A percentile compares a stretch with the other conserved stretches of the same genome.
phyloP scores from a whole-genome alignment of 2,888 invertebrate species.

The Chrysolina americana region DNA sequence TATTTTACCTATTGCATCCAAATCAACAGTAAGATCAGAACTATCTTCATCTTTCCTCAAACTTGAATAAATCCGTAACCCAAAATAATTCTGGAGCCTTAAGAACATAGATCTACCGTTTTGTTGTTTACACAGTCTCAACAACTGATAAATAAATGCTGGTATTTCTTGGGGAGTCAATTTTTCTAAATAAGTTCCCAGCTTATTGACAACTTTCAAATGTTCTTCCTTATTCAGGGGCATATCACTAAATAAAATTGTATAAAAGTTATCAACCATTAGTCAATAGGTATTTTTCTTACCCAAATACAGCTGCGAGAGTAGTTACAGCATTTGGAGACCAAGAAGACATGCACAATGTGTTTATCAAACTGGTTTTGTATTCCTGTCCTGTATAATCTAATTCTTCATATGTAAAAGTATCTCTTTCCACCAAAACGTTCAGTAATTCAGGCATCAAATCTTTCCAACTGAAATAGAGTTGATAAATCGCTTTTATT shows the following conservation, averaged over 20 bases:
- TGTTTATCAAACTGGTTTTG: constrained; percentile 74
- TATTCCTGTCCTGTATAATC: constrained; percentile 75
- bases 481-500: background rate
- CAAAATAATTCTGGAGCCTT: constrained; percentile 66
- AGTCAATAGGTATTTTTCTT: constrained; percentile 52
- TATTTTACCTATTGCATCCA: constrained; percentile 63
- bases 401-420: constrained; percentile 73
- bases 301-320: constrained; percentile 80
- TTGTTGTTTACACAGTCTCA: constrained; percentile 73
- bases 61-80: constrained; percentile 60
- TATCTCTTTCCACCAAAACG: constrained; percentile 71
- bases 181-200: constrained; percentile 75
- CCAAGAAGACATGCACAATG: constrained; percentile 76
- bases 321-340: constrained; percentile 74
- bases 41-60: constrained; percentile 51
- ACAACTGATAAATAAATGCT: constrained; percentile 77
- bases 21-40: constrained; percentile 56
- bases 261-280: constrained; percentile 2
- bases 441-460: constrained; percentile 76
- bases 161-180: constrained; percentile 77
- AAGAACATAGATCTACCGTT: constrained; percentile 64
- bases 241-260: constrained; percentile 71
- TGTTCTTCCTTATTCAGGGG: constrained; percentile 75
- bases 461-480: constrained; percentile 76
- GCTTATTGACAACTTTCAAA: constrained; percentile 75